Evolutionary conservation across 2,888 invertebrate genomes (phyloP), one percentile per base, ranked within the genome.

Genomic region (Rhaphigaster nebulosa): DNA sequence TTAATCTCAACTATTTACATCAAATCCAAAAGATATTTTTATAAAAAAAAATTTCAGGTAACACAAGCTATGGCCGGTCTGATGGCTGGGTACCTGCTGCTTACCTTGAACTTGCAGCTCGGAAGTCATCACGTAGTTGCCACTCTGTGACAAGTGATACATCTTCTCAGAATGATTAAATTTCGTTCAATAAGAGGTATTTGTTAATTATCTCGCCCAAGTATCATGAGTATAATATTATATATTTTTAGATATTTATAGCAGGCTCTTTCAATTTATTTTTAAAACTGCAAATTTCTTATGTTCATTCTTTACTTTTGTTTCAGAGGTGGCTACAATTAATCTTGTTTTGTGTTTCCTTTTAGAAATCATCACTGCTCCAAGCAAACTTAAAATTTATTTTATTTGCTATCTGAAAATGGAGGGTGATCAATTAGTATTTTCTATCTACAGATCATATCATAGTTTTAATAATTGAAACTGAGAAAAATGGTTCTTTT

Each of bases 71-170:
- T 92, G 94, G 95, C 92, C 95, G 96, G 92, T 95, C 96, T 93
- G 98, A 98, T 94, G 98, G 98, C 92, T 99, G 98, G 98, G 98
- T 98, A 91, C 98, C 98, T 91, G 98, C 98, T 90, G 98, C 98
- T 56, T 98, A 98, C 94, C 95, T 98, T 94, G 98, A 98, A 94
- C 95, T 92, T 80, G 92, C 92, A 89, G 92, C 92, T 94, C 95
- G 96, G 93, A 97, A 96, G 94, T 95, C 96, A 26, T 96, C 97
- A 92, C 95, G 96, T 93, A 96, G 96, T 93, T 96, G 96, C 93
- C 94, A 94, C 91, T 94, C 94, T 84, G 93, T 94, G 60, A 94
- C 94, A 91, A 94, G 94, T 92, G 94, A 94, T 92, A 94, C 92
- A 20, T 93, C 93, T 18, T 91, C 92, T 29, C 91, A 92, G 54